These are phyloP conservation scores for Homarus gammarus DNA, from an alignment of 2,888 invertebrate genomes.

Conservation along the genomic window DNA sequence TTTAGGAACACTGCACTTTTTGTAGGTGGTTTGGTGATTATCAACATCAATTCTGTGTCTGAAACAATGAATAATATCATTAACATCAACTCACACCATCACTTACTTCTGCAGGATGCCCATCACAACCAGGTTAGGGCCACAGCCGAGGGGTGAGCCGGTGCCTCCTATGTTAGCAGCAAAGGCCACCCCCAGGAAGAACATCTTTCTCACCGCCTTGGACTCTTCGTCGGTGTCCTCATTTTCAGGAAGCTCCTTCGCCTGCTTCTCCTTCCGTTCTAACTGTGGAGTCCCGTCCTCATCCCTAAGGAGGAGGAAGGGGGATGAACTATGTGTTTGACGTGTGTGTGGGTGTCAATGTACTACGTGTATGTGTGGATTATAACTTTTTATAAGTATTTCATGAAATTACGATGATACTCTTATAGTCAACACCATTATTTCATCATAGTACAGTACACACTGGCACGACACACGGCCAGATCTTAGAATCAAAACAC, in stretches of 20 bases:
- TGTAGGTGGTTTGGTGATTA: no score
- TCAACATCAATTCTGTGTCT: no score
- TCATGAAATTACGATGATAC: background rate
- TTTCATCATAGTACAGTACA: no score
- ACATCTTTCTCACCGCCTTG: conserved; percentile 60
- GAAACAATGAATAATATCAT: no score
- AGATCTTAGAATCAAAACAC: no score
- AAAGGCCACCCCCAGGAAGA: conserved; percentile 77
- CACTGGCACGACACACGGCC: no score
- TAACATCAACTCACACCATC: no score
- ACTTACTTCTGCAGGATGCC: conserved; percentile 38
- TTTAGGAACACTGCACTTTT: no score
- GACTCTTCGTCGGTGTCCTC: conserved; percentile 9
- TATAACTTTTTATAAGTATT: background rate
- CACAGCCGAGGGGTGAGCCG: conserved; percentile 79
- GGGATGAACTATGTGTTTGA: background rate
- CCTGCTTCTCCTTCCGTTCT: background rate
- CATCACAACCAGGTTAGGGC: conserved; percentile 79
- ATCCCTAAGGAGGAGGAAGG: background rate
- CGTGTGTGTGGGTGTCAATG: conserved; percentile 23
- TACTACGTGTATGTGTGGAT: background rate
- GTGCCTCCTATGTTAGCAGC: conserved; percentile 79
- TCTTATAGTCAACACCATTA: no score
- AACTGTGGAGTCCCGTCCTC: conserved; percentile 1
- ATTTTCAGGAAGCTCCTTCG: background rate